Percentiles rank a stretch among this genome's conserved stretches.
Evolutionary conservation across 2,888 invertebrate species (phyloP).

Genomic region (Incurvaria masculella): DNA sequence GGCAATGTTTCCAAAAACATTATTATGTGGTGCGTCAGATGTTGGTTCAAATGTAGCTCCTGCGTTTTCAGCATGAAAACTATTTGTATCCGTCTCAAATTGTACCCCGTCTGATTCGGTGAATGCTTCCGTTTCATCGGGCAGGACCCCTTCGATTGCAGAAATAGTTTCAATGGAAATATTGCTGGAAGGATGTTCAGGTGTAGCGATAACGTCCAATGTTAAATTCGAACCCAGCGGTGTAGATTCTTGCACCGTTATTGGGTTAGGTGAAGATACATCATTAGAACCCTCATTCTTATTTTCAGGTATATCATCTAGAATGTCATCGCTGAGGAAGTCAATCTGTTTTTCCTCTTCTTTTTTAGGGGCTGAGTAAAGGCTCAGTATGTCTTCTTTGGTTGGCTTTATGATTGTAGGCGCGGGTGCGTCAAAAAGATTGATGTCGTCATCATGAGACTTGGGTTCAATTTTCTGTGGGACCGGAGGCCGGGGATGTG

Average conservation of each 20-base stretch:
- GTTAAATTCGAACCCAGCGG: not conserved
- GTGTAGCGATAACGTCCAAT: not conserved
- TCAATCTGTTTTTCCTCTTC: conserved; percentile 47
- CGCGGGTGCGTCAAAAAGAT: conserved; percentile 57
- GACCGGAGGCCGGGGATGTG: conserved; percentile 36
- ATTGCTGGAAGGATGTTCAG: not conserved
- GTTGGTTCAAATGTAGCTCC: not conserved
- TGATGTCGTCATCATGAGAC: conserved; percentile 37
- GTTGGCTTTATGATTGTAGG: conserved; percentile 49
- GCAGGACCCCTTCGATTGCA: not conserved
- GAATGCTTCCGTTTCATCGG: not conserved
- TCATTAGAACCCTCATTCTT: not conserved
- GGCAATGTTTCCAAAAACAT: not conserved
- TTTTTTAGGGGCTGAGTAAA: conserved; percentile 48
- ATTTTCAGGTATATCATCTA: conserved; percentile 26
- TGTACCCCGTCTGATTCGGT: not conserved
- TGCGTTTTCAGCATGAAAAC: not conserved
- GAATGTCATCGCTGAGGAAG: conserved; percentile 57
- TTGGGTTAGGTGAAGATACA: not conserved
- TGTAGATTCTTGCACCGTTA: not conserved
- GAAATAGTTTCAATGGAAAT: not conserved
- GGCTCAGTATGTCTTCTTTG: conserved; percentile 59
- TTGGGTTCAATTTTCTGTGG: conserved; percentile 8
- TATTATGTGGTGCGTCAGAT: not conserved
- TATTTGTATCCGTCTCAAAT: not conserved